Evolutionary conservation across 1,140 invertebrate species (phyloP).

Genomic region (Himalopsyche phryganea): DNA sequence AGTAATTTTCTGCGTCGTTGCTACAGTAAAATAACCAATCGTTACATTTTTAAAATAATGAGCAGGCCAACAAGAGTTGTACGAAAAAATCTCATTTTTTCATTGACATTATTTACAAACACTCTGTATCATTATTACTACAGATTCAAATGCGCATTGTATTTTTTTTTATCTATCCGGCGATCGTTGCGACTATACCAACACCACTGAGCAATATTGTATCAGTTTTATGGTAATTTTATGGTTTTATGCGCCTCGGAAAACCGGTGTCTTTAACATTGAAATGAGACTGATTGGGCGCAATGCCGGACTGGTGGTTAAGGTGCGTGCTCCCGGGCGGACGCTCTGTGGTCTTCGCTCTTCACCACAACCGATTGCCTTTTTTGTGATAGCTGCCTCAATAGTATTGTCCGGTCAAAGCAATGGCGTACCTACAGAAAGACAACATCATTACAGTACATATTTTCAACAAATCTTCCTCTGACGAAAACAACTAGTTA

Average conservation of each 20-base stretch:
- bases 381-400: not conserved
- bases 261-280: slow-evolving; percentile 30
- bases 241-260: slow-evolving; percentile 33
- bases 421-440: too few species aligned
- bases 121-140: too few species aligned
- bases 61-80: too few species aligned
- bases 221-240: slow-evolving; percentile 35
- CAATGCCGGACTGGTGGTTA: not conserved
- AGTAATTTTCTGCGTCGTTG: too few species aligned
- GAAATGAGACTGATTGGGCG: slow-evolving; percentile 17
- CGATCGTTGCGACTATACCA: slow-evolving; percentile 24
- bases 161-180: slow-evolving; percentile 10
- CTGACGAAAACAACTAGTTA: too few species aligned
- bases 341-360: slow-evolving; percentile 22
- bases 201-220: slow-evolving; percentile 29
- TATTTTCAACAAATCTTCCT: too few species aligned
- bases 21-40: too few species aligned
- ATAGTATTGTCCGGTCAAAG: not conserved
- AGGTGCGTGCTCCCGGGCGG: slow-evolving; percentile 25
- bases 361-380: slow-evolving; percentile 19
- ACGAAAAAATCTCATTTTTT: too few species aligned
- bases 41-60: too few species aligned
- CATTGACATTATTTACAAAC: too few species aligned
- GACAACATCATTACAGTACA: too few species aligned
- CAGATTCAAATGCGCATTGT: too few species aligned